Evolutionary conservation across 2,797 vertebrate species (phyloP), one percentile per base, ranked within the genome.

Genomic region (Anguilla pacifica): DNA sequence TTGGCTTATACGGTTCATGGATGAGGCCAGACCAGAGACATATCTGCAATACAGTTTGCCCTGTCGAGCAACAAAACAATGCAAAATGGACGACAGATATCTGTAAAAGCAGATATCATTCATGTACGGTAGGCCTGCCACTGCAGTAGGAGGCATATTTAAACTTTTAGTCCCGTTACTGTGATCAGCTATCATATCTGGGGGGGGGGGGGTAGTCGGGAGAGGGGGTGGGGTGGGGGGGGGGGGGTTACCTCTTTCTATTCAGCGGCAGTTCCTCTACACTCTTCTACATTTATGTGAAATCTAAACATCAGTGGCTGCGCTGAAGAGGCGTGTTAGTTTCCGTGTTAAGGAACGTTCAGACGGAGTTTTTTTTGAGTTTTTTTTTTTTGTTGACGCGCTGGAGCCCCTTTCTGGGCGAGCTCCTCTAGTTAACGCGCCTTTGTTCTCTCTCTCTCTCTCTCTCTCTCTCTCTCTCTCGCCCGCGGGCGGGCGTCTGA

Each of bases 101-200:
- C 72, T 0, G 77, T n/a, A 10, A 25, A 81, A 49, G 46, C 5
- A 49, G 4, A 15, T 35, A 35, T 35, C 35, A 35, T 35, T n/a
- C 7, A 46, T 81, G 77, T 43, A 49, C 13, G 35, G 35, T 35
- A 35, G 35, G 19, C 43, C 72, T 15, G 43, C 6, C 39, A n/a
- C 77, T 9, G 7, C 94, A 92, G 94, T 94, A 93, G 92, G 92
- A 91, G 93, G 93, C 94, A 92, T 93, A 92, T 94, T 94, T 94
- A 93, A 95, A 95, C 93, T 94, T 81, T 49, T 49, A 81, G 77
- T 43, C 94, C 92, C 93, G 93, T 94, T 94, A 94, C 93, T 94
- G 93, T 91, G 93, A 91, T 93, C 93, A 92, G 93, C 93, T 94
- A 93, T 94, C 94, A 89, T 92, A 94, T 95, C 94, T 92, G 91